phyloP scores from a whole-genome alignment of 2,113 vertebrate species.

The Chamaetylas fuelleborni region DNA sequence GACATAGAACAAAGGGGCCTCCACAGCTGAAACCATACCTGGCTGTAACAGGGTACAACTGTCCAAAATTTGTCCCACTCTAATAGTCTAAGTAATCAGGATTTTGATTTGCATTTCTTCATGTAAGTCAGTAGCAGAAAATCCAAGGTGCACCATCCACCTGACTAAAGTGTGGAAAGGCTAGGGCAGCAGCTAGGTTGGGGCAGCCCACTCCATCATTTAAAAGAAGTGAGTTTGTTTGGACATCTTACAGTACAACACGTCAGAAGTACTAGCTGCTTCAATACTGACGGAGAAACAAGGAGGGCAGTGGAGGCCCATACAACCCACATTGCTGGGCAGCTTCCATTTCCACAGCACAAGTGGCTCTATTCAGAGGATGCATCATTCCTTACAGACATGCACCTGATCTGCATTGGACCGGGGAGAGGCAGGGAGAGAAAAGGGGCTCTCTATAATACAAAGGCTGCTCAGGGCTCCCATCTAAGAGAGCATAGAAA shows the following conservation, averaged over 20 bases:
- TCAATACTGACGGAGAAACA: fast-evolving
- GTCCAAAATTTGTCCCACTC: neutral
- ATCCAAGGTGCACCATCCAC: neutral
- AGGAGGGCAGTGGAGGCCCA: neutral
- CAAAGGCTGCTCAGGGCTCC: fast-evolving
- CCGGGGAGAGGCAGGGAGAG: too few relatives aligned
- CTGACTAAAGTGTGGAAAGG: neutral
- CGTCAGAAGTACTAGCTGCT: neutral
- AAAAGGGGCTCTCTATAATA: neutral
- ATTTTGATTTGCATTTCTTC: neutral
- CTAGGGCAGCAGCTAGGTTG: too few relatives aligned
- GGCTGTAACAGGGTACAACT: neutral
- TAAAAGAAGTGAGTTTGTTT: neutral
- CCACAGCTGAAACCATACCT: neutral
- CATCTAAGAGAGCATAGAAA: neutral
- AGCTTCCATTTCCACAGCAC: neutral
- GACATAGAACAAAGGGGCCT: neutral
- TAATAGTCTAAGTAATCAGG: neutral
- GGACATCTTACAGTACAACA: fast-evolving
- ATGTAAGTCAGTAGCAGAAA: fast-evolving
- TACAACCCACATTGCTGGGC: fast-evolving
- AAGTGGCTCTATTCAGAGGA: neutral
- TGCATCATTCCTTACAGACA: fast-evolving
- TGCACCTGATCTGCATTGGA: fast-evolving
- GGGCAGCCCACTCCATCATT: neutral